Percentiles rank a stretch among this genome's conserved stretches.
Evolutionary conservation across 2,888 invertebrate species (phyloP).

Genomic region (Glyphotaelius pellucidus): DNA sequence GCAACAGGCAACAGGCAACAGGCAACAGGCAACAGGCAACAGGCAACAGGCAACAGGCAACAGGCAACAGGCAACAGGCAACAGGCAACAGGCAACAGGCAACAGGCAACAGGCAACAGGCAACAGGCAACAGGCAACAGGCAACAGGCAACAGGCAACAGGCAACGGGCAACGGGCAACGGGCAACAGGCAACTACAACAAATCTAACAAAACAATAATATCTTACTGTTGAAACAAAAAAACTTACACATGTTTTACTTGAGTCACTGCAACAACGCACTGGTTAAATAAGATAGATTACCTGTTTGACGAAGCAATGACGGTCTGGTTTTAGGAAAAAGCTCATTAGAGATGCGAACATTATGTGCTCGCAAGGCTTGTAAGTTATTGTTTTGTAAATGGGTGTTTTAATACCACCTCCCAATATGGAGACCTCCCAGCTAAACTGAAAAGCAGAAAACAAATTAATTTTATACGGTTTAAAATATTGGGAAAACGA

Average conservation of each 20-base stretch:
- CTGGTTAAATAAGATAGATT: neutral
- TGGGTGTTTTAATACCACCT: neutral
- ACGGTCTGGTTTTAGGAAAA: neutral
- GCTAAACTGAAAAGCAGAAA: neutral
- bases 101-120: neutral
- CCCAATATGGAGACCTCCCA: neutral
- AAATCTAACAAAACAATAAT: neutral
- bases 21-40: neutral
- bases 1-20: neutral
- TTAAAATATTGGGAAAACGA: neutral
- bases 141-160: neutral
- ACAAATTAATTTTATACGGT: neutral
- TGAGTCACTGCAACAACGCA: too few relatives aligned
- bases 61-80: neutral
- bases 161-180: neutral
- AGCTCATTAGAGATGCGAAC: constrained; percentile 2
- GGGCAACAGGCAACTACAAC: neutral
- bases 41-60: neutral
- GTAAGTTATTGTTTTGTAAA: neutral
- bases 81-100: neutral
- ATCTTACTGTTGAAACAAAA: too few relatives aligned
- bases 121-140: neutral
- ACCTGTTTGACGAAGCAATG: neutral
- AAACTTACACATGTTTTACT: too few relatives aligned
- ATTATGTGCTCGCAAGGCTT: neutral